These are phyloP conservation scores for Acanthosepion pharaonis DNA, from an alignment of 2,888 invertebrate genomes.

Conservation along the genomic window DNA sequence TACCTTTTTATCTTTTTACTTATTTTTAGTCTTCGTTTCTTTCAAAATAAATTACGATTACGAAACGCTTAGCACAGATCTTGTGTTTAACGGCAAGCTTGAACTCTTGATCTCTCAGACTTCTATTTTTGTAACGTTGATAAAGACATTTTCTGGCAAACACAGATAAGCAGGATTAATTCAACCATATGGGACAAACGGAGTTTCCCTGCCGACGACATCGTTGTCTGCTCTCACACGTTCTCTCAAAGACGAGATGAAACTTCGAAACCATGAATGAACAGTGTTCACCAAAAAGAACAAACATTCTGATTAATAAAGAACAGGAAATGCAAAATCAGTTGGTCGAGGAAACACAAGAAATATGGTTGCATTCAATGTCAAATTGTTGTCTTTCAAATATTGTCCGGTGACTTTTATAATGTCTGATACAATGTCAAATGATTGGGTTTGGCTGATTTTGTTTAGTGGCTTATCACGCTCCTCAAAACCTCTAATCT, in stretches of 20 bases:
- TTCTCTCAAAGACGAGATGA: neutral
- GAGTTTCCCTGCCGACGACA: neutral
- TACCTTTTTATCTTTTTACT: too few species aligned
- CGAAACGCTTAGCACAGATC: neutral
- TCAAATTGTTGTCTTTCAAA: too few species aligned
- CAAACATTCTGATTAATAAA: neutral
- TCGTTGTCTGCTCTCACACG: neutral
- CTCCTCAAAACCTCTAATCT: too few species aligned
- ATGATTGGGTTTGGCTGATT: too few species aligned
- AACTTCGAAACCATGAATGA: neutral
- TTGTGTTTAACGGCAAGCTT: neutral
- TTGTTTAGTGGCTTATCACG: too few species aligned
- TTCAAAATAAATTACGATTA: neutral
- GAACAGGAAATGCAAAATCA: neutral
- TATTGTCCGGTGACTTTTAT: too few species aligned
- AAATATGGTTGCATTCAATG: too few species aligned
- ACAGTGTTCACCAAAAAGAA: neutral
- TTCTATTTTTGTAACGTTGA: neutral
- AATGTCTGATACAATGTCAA: too few species aligned
- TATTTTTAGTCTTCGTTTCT: neutral
- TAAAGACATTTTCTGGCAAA: neutral
- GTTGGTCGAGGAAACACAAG: neutral
- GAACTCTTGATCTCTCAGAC: neutral
- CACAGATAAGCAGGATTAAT: neutral
- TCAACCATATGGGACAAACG: neutral